phyloP scores from a whole-genome alignment of 2,888 invertebrate genomes.

The Adineta ricciae region DNA sequence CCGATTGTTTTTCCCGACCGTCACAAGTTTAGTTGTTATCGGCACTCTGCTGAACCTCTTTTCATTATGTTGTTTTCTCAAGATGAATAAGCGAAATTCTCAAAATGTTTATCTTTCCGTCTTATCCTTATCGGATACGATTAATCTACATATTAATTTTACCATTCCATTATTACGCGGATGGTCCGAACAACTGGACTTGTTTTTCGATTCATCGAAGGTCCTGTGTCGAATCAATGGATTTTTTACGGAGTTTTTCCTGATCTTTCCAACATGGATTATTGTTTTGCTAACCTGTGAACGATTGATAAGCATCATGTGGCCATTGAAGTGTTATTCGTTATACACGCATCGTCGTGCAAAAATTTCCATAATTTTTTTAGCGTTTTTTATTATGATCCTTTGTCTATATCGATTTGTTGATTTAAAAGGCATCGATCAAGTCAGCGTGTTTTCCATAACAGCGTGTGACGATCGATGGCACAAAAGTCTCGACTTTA shows the following conservation, averaged over 20 bases:
- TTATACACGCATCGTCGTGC: constrained; percentile 18
- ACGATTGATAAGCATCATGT: constrained; percentile 25
- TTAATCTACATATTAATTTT: constrained; percentile 31
- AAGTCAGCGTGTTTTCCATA: neutral
- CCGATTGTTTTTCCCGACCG: neutral
- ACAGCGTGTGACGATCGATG: neutral
- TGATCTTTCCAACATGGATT: constrained; percentile 27
- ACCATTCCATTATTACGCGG: constrained; percentile 19
- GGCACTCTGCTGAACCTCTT: constrained; percentile 25
- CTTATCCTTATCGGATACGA: constrained; percentile 24
- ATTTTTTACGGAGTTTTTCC: constrained; percentile 21
- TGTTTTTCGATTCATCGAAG: neutral
- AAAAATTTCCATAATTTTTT: constrained; percentile 5
- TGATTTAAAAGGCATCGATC: neutral
- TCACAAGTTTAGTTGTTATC: neutral
- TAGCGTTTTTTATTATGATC: neutral
- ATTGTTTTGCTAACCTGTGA: constrained; percentile 25
- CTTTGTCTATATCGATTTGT: constrained; percentile 23
- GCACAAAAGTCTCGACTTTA: too few species aligned
- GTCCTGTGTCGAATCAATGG: neutral
- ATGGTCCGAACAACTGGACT: neutral
- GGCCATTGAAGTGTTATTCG: constrained; percentile 20
- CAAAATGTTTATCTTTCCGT: constrained; percentile 31
- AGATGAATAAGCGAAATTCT: constrained; percentile 31
- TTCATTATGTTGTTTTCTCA: constrained; percentile 27